These are phyloP conservation scores for Agrilus mali DNA, from an alignment of 2,888 invertebrate genomes.

Conservation along the genomic window DNA sequence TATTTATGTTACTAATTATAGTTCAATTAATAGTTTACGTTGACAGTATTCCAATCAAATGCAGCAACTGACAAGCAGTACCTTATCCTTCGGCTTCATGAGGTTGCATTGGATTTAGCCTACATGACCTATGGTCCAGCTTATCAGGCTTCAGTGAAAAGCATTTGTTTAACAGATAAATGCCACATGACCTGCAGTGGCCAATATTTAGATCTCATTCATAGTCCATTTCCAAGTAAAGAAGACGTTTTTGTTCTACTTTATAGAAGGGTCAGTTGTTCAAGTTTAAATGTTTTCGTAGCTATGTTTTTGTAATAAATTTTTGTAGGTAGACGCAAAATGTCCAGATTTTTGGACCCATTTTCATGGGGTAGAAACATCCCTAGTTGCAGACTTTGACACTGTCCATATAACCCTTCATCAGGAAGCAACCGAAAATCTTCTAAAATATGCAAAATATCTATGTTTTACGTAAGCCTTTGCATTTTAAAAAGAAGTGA, in stretches of 20 bases:
- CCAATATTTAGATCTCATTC: conserved; percentile 62
- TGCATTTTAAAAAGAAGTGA: conserved; percentile 8
- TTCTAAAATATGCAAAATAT: conserved; percentile 55
- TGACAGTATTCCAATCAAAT: conserved; percentile 51
- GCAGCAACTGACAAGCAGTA: conserved; percentile 60
- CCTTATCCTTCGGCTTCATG: conserved; percentile 55
- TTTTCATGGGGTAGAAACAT: conserved; percentile 70
- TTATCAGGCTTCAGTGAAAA: conserved; percentile 54
- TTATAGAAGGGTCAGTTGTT: conserved; percentile 54
- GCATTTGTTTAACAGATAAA: conserved; percentile 58
- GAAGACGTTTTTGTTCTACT: conserved; percentile 58
- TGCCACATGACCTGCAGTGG: conserved; percentile 62
- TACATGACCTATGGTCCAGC: conserved; percentile 70
- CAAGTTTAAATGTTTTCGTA: too few relatives aligned
- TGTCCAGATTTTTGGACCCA: conserved; percentile 74
- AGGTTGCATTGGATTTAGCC: conserved; percentile 59
- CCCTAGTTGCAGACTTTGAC: conserved; percentile 57
- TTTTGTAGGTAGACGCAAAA: conserved; percentile 55
- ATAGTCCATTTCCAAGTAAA: conserved; percentile 40
- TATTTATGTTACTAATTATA: conserved; percentile 9
- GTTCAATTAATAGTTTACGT: conserved; percentile 39
- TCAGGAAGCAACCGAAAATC: conserved; percentile 56
- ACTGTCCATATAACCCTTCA: conserved; percentile 53
- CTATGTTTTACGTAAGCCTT: conserved; percentile 45
- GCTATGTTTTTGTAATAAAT: background rate